These are phyloP conservation scores for Apomyelois bistriatella DNA, from an alignment of 2,888 invertebrate species.

Conservation along the genomic window DNA sequence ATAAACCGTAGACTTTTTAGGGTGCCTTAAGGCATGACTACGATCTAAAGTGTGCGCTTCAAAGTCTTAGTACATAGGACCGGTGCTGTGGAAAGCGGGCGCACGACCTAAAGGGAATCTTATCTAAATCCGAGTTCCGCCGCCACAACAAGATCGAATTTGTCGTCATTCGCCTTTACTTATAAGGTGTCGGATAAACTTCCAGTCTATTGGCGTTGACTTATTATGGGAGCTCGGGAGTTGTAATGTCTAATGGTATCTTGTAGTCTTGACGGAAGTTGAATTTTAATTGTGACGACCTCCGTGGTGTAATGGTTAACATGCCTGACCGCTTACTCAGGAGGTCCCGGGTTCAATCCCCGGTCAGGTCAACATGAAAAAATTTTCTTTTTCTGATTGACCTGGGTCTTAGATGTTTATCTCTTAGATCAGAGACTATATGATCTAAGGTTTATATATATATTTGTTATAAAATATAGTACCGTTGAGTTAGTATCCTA, in stretches of 20 bases:
- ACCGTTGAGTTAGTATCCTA: too few species aligned
- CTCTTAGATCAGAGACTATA: too few species aligned
- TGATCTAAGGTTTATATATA: too few species aligned
- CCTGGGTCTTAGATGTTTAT: too few species aligned
- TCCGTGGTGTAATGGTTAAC: too few species aligned
- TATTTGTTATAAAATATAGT: too few species aligned
- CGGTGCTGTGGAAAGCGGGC: slow-evolving; percentile 18
- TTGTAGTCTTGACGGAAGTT: neutral
- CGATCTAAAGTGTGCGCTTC: slow-evolving; percentile 10
- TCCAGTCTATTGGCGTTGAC: neutral
- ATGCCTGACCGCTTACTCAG: too few species aligned
- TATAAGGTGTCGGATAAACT: slow-evolving; percentile 24
- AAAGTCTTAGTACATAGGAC: slow-evolving; percentile 9
- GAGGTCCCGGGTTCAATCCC: too few species aligned
- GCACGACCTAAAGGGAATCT: slow-evolving; percentile 12
- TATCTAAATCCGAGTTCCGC: slow-evolving; percentile 14
- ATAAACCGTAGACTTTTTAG: too few species aligned
- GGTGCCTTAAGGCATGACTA: too few species aligned
- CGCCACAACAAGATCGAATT: slow-evolving; percentile 16
- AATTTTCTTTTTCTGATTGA: too few species aligned
- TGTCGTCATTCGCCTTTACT: slow-evolving; percentile 22
- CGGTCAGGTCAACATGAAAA: too few species aligned
- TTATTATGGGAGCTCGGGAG: neutral
- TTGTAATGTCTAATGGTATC: neutral
- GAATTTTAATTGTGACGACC: neutral